Base-by-base conservation (phyloP, 2,888 invertebrate genomes). In the Scaptomyza cyrtandrae region DNA sequence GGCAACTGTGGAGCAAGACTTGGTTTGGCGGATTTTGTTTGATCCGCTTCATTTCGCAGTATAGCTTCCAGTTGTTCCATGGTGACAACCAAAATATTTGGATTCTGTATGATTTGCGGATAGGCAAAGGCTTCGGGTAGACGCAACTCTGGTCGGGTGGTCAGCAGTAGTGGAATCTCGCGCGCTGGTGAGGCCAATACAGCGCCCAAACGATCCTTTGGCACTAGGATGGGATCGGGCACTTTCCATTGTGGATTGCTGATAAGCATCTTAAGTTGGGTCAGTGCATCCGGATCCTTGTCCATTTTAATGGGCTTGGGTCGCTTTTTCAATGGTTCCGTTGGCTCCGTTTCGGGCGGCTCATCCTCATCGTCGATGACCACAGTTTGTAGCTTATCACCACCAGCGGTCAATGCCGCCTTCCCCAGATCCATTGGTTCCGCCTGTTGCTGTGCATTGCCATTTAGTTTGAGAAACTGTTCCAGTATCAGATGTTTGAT, bases 171-270 rank as follows among this genome's bases (percentile, higher is more conserved):
- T 0, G 96, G 96, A 69, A 97, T 96, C 93, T 97, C 97, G 55
- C 93, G 94, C 1, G 94, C 95, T 0, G 97, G 97, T 5, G 95
- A 94, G 1, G 94, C 94, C 27, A 97, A 93, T 39, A 97, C 94
- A 19, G 94, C 94, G 55, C 95, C 95, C 50, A 97, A 92, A 82
- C 94, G 94, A 85, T 96, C 95, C 91, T 96, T 95, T 54, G 97
- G 97, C 70, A 97, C 95, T 67, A 97, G 91, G 83, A 97, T 93
- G 10, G 97, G 97, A 93, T 97, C 96, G 44, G 97, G 97, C 88
- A 97, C 94, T 90, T 95, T 94, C 86, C 95, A 94, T 74, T 94
- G 94, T 7, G 94, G 93, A 82, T 95, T 95, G 50, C 93, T 93
- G 68, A 95, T 93, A 27, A 97, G 93, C 87, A 95, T 93, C 76